Percentiles rank a stretch among this genome's conserved stretches.
phyloP scores from a whole-genome alignment of 1,140 invertebrate species.

The Pentalonia nigronervosa region DNA sequence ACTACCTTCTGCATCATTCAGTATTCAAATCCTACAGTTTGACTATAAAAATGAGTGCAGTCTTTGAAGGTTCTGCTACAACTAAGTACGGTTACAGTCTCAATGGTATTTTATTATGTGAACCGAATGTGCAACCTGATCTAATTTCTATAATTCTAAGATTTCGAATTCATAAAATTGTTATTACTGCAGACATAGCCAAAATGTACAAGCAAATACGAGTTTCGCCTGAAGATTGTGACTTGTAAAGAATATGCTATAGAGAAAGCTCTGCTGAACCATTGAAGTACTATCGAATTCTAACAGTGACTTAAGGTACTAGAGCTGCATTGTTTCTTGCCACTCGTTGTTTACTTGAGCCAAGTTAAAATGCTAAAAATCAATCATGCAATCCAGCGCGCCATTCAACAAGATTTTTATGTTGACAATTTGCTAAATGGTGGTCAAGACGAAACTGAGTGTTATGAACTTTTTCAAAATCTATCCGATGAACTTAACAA shows the following conservation, averaged over 20 bases:
- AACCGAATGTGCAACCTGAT: not conserved
- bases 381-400: not conserved
- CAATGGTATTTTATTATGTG: not conserved
- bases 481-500: not conserved
- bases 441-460: not conserved
- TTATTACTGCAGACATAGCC: not conserved
- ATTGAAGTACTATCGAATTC: not conserved
- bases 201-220: not conserved
- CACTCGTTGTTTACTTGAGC: not conserved
- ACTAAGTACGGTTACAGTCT: not conserved
- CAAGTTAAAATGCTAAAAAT: not conserved
- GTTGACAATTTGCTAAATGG: not conserved
- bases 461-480: not conserved
- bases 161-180: not conserved
- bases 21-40: not conserved
- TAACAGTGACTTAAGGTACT: not conserved
- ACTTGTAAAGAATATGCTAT: not conserved
- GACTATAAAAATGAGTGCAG: not conserved
- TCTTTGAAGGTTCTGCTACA: not conserved
- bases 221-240: not conserved
- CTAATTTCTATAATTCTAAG: not conserved
- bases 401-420: not conserved
- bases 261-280: not conserved
- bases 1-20: not conserved
- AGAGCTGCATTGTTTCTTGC: not conserved